These are phyloP conservation scores for Pachycephus smyrnensis DNA, from an alignment of 2,888 invertebrate genomes.

Conservation along the genomic window DNA sequence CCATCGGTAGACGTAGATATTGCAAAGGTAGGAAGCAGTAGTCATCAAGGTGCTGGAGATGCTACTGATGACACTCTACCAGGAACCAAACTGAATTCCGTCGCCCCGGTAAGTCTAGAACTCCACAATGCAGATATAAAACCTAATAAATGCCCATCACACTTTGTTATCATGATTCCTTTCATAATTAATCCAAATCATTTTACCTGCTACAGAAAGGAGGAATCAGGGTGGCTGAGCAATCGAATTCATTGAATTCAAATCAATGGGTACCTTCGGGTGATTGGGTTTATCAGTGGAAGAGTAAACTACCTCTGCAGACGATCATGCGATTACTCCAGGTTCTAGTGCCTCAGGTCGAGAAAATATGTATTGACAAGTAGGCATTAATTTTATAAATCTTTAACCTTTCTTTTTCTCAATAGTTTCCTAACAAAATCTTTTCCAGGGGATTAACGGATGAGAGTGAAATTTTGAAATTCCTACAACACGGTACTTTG, in stretches of 20 bases:
- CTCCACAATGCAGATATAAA: no score
- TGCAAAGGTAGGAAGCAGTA: slow-evolving; percentile 36
- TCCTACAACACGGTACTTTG: slow-evolving; percentile 97
- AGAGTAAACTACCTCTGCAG: slow-evolving; percentile 95
- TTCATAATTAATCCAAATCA: not conserved
- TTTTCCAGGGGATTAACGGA: slow-evolving; percentile 90
- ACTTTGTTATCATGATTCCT: slow-evolving; percentile 7
- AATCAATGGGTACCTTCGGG: slow-evolving; percentile 89
- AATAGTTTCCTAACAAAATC: slow-evolving; percentile 1
- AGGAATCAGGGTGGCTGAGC: slow-evolving; percentile 73
- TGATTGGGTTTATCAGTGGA: slow-evolving; percentile 98
- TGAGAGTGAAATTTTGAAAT: slow-evolving; percentile 99
- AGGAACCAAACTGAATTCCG: slow-evolving; percentile 48
- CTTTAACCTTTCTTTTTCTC: not conserved
- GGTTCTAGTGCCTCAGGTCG: slow-evolving; percentile 98
- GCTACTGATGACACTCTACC: slow-evolving; percentile 24
- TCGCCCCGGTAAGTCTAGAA: slow-evolving; percentile 57
- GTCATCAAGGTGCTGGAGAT: slow-evolving; percentile 34
- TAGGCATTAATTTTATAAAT: not conserved
- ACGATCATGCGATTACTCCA: slow-evolving; percentile 99
- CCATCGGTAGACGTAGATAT: slow-evolving; percentile 53
- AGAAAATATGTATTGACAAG: slow-evolving; percentile 95
- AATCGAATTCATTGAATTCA: slow-evolving; percentile 45
- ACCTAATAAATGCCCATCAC: slow-evolving; percentile 12
- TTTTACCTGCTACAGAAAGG: slow-evolving; percentile 68